Base-by-base conservation (phyloP, 1,140 invertebrate genomes). In the Mercenaria mercenaria region DNA sequence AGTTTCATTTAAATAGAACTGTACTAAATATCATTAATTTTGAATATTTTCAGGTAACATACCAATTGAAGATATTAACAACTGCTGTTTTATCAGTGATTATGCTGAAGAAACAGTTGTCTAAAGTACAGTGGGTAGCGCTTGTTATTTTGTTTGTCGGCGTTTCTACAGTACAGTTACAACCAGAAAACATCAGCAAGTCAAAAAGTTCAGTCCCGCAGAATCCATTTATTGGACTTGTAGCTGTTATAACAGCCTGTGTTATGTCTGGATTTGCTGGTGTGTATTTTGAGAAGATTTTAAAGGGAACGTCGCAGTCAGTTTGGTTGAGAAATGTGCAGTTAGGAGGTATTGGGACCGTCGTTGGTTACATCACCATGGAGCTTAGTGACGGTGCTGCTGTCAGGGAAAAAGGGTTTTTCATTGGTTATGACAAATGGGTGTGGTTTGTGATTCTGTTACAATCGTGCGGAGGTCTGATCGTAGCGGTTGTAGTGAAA, bases 241-340 rank as follows among this genome's bases (percentile, higher is more conserved):
- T 97, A 72, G 98, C 99, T 11, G 99, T 99, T 3, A 95, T 99
- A 4, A 97, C 97, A 26, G 99, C 99, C 6, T 99, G 99, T 95
- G 97, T 98, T 89, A 97, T 99, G 61, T 99, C 99, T 41, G 99
- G 99, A 13, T 99, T 99, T 96, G 99, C 99, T 26, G 99, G 99
- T 34, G 99, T 99, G 91, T 99, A 99, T 95, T 99, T 99, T 96
- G 99, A 99, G 96, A 99, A 99, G 97, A 99, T 99, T 92, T 96
- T 99, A 0, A 99, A 96, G 95, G 96, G 95, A 20, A 98, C 98
- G 0, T 97, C 99, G 91, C 97, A 99, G 76, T 99, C 99, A 0
- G 97, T 99, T 0, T 99, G 99, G 96, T 95, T 97, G 52, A 93
- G 97, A 84, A 97, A 97, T 93, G 94, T 97, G 52, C 97, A 97